A percentile compares a stretch with the other conserved stretches of the same genome.
phyloP scores from a whole-genome alignment of 2,113 vertebrate genomes.

The Hyperoodon ampullatus region DNA sequence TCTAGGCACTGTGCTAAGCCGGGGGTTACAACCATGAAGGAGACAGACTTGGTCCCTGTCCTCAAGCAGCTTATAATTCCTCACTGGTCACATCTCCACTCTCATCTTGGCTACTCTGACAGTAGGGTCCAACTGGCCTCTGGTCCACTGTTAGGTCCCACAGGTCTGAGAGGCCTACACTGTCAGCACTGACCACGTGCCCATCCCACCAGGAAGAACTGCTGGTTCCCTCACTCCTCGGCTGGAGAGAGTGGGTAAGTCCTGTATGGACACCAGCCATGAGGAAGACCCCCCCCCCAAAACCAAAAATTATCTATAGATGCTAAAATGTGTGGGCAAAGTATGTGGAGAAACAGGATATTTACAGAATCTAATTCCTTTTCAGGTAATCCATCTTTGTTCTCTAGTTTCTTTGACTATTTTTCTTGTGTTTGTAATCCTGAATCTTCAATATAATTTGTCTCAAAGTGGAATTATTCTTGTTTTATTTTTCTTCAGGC shows the following conservation, averaged over 20 bases:
- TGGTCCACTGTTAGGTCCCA: neutral
- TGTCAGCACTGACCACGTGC: neutral
- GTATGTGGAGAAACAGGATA: neutral
- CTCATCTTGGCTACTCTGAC: neutral
- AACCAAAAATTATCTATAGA: neutral
- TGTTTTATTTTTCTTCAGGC: neutral
- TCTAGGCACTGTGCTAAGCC: neutral
- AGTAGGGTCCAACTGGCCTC: neutral
- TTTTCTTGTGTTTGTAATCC: neutral
- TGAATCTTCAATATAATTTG: conserved; percentile 5
- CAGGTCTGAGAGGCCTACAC: neutral
- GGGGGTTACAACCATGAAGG: neutral
- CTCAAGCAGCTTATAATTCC: neutral
- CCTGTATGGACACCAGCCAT: neutral
- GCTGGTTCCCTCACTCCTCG: neutral
- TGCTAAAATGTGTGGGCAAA: neutral
- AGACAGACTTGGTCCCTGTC: neutral
- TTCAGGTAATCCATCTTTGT: neutral
- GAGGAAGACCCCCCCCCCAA: neutral
- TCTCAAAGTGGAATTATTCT: neutral
- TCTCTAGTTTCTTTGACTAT: neutral
- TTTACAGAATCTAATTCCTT: neutral
- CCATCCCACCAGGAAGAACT: neutral
- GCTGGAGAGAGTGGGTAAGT: neutral
- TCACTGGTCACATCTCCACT: neutral